A percentile compares a stretch with the other conserved stretches of the same genome.
phyloP scores from a whole-genome alignment of 37 sponge, comb jelly and placozoan species.

The Haliclona indistincta region DNA sequence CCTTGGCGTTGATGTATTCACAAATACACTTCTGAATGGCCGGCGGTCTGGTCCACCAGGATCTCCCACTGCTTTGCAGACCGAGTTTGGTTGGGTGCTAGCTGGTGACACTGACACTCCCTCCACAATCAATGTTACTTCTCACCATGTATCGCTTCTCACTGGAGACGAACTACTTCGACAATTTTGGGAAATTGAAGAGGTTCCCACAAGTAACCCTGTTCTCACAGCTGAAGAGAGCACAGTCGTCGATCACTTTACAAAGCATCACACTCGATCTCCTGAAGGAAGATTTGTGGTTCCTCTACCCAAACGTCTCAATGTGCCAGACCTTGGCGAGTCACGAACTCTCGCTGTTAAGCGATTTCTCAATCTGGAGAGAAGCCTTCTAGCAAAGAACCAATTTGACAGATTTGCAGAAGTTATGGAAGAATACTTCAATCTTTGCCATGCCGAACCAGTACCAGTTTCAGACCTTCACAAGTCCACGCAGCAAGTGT shows the following conservation, averaged over 20 bases:
- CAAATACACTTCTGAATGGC: too few relatives aligned
- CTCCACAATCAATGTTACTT: too few relatives aligned
- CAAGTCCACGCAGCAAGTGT: background rate
- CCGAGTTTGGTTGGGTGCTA: too few relatives aligned
- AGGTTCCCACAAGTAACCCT: too few relatives aligned
- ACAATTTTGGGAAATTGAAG: constrained; percentile 23
- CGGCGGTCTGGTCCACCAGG: too few relatives aligned
- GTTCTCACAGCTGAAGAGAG: background rate
- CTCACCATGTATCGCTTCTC: too few relatives aligned
- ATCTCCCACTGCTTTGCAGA: too few relatives aligned
- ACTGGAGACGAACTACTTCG: too few relatives aligned
- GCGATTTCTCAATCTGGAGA: constrained; percentile 1
- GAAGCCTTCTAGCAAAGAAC: background rate
- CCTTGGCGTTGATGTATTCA: too few relatives aligned
- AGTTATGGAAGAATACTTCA: constrained; percentile 11
- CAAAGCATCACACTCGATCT: background rate
- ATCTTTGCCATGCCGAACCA: background rate
- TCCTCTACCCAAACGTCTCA: constrained; percentile 1
- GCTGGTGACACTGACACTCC: too few relatives aligned
- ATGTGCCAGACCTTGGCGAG: constrained; percentile 4
- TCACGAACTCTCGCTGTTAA: constrained; percentile 7
- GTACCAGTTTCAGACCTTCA: background rate
- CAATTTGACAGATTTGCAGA: background rate
- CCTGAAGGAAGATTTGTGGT: constrained; percentile 8
- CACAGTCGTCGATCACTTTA: background rate